Conservation (phyloP, 2,113 vertebrate genomes). For the Poecile atricapillus region DNA sequence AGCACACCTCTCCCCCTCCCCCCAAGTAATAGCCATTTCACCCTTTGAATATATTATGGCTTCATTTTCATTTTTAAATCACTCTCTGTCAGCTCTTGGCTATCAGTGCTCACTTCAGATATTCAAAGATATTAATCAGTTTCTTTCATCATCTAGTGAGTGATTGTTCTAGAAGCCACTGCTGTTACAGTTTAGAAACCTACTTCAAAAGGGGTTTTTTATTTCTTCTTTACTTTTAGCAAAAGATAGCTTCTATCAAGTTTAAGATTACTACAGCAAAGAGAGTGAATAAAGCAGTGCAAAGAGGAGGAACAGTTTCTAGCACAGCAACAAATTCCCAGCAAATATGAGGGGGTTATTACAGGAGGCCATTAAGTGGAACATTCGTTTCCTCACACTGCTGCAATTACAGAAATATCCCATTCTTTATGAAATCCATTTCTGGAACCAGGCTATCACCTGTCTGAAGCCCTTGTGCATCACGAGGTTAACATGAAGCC, state of each 20-base stretch:
- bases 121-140: conserved; percentile 9
- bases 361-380: neutral
- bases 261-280: neutral
- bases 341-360: neutral
- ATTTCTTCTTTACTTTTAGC: neutral
- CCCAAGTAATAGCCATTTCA: neutral
- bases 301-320: neutral
- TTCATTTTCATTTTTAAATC: conserved; percentile 26
- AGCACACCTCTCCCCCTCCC: neutral
- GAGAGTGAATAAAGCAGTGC: neutral
- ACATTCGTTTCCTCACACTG: neutral
- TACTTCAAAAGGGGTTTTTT: neutral
- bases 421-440: neutral
- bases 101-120: conserved; percentile 16
- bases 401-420: neutral
- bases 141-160: neutral
- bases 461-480: neutral
- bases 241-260: neutral
- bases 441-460: neutral
- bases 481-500: neutral
- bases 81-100: neutral
- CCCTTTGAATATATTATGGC: neutral
- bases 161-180: neutral
- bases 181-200: neutral
- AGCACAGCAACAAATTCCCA: neutral